Percentiles rank a stretch among this genome's conserved stretches.
Evolutionary conservation across 2,113 vertebrate genomes (phyloP).

Genomic region (Grantiella picta): DNA sequence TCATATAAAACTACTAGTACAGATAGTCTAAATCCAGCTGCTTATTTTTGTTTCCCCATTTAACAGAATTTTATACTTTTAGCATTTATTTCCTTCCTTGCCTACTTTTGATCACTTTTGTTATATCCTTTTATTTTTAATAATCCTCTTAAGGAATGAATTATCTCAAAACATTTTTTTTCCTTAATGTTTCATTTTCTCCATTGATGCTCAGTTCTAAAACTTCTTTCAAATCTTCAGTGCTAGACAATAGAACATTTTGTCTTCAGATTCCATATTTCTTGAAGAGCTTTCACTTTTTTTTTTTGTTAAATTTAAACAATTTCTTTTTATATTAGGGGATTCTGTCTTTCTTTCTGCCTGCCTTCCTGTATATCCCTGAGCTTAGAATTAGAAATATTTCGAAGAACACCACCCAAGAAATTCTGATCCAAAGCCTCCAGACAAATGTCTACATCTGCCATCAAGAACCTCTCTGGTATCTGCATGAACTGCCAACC

Average conservation of each 20-base stretch:
- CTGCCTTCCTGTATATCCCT: too few species aligned
- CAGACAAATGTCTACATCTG: background rate
- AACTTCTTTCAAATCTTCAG: background rate
- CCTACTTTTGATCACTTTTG: background rate
- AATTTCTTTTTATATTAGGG: background rate
- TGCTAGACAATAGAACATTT: background rate
- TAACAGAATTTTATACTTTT: background rate
- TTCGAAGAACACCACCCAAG: background rate
- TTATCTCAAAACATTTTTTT: background rate
- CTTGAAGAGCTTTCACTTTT: background rate
- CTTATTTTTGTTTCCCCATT: background rate
- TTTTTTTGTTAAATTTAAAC: background rate
- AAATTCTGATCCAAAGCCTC: background rate
- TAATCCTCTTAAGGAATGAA: background rate
- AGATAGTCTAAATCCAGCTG: background rate
- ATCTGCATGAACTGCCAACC: background rate
- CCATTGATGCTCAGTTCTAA: background rate
- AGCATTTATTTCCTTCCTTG: background rate
- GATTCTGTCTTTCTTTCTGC: background rate
- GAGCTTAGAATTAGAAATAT: background rate
- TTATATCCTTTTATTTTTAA: background rate
- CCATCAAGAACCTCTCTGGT: background rate
- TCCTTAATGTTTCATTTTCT: background rate
- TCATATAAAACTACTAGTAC: background rate
- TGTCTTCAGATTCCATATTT: background rate